Evolutionary conservation across 2,888 invertebrate genomes (phyloP).

Genomic region (Hypselothyrea guttata): DNA sequence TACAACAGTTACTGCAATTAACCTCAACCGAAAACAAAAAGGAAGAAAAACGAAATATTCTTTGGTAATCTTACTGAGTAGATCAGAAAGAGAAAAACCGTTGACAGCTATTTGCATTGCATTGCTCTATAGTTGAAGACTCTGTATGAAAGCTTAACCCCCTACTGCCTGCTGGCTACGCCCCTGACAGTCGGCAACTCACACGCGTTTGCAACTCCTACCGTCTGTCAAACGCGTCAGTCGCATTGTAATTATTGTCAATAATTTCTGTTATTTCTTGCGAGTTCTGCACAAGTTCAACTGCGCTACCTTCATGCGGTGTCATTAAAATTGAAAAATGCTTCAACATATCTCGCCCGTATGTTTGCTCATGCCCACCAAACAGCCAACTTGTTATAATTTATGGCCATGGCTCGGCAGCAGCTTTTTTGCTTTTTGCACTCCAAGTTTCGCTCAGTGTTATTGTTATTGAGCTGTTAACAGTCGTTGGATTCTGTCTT

Average conservation of each 20-base stretch:
- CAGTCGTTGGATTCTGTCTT: conserved; percentile 12
- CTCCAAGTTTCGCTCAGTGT: conserved; percentile 1
- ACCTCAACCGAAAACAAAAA: too few relatives aligned
- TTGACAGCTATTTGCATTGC: too few relatives aligned
- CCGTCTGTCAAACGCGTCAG: conserved; percentile 74
- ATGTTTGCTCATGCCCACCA: conserved; percentile 56
- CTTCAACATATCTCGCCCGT: conserved; percentile 48
- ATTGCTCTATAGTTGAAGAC: too few relatives aligned
- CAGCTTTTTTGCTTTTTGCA: conserved; percentile 38
- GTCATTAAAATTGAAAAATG: conserved; percentile 71
- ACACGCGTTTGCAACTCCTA: conserved; percentile 68
- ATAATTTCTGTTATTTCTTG: conserved; percentile 76
- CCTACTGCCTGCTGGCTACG: conserved; percentile 1
- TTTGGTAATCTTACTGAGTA: too few relatives aligned
- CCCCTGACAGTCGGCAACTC: conserved; percentile 38
- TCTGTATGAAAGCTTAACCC: too few relatives aligned
- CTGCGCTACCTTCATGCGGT: conserved; percentile 56
- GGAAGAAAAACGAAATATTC: too few relatives aligned
- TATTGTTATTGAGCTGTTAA: conserved; percentile 54
- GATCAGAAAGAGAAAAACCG: too few relatives aligned
- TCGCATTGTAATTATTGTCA: conserved; percentile 74
- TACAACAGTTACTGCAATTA: too few relatives aligned
- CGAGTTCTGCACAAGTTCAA: conserved; percentile 12
- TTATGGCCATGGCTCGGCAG: conserved; percentile 46
- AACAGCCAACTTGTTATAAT: conserved; percentile 52